Conservation (phyloP, 2,113 vertebrate genomes). For the Xenopus laevis region DNA sequence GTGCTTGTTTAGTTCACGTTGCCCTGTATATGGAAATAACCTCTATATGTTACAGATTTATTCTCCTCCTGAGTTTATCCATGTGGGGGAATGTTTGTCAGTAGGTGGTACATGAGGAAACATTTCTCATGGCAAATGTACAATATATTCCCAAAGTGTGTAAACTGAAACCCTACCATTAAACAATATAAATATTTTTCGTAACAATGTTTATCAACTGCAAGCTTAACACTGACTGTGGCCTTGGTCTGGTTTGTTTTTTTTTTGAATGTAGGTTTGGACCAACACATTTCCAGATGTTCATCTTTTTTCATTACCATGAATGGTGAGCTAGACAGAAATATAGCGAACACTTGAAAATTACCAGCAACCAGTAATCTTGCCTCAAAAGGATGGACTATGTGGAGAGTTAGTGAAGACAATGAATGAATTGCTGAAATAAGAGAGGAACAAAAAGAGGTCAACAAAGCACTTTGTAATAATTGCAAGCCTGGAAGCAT, state of each 20-base stretch:
- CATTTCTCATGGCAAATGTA: conserved; percentile 21
- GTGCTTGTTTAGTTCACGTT: too few relatives aligned
- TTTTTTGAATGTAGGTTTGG: neutral
- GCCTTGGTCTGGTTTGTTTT: neutral
- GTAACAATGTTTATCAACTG: too few relatives aligned
- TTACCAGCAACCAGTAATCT: conserved; percentile 1
- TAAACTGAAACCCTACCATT: conserved; percentile 31
- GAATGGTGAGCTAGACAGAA: neutral
- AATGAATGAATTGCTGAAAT: conserved; percentile 1
- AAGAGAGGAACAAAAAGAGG: conserved; percentile 3
- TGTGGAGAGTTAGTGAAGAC: neutral
- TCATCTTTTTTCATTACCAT: conserved; percentile 19
- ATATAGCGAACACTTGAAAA: conserved; percentile 1
- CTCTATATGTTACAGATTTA: too few relatives aligned
- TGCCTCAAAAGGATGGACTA: conserved; percentile 2
- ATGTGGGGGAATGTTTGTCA: conserved; percentile 2
- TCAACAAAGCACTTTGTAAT: neutral
- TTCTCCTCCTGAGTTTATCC: neutral
- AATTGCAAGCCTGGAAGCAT: neutral
- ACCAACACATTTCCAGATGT: conserved; percentile 26
- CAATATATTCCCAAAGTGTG: conserved; percentile 22
- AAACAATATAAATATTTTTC: too few relatives aligned
- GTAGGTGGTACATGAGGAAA: conserved; percentile 34
- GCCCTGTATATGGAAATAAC: too few relatives aligned
- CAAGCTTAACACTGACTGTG: too few relatives aligned